Conservation (phyloP, 2,888 invertebrate genomes). For the Helicoverpa assulta region DNA sequence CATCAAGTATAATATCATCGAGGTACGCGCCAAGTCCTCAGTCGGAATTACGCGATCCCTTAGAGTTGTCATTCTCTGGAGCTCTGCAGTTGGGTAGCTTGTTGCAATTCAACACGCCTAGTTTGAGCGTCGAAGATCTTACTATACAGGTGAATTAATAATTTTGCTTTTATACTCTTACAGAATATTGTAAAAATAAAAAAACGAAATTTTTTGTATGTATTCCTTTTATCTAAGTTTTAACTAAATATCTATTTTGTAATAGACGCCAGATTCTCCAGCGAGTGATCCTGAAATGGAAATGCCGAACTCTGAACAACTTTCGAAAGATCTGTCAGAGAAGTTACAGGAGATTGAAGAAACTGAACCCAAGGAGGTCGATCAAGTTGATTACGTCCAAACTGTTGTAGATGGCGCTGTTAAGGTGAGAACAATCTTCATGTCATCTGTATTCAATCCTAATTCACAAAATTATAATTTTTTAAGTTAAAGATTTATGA, state of each 20-base stretch:
- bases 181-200: no score
- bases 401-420: slow-evolving; percentile 64
- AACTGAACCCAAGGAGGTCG: slow-evolving; percentile 69
- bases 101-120: slow-evolving; percentile 79
- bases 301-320: slow-evolving; percentile 73
- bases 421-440: no score
- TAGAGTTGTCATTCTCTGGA: slow-evolving; percentile 82
- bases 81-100: slow-evolving; percentile 82
- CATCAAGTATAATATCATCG: slow-evolving; percentile 78
- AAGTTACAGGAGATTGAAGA: slow-evolving; percentile 81
- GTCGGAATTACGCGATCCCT: slow-evolving; percentile 72
- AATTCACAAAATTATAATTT: no score
- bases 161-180: background rate
- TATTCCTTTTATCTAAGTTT: no score
- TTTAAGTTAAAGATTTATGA: no score
- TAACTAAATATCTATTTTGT: background rate
- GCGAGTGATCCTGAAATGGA: slow-evolving; percentile 78
- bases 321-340: slow-evolving; percentile 78
- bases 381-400: slow-evolving; percentile 63
- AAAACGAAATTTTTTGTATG: no score
- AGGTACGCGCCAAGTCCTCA: slow-evolving; percentile 74
- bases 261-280: slow-evolving; percentile 83
- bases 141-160: slow-evolving; percentile 75
- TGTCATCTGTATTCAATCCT: no score
- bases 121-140: slow-evolving; percentile 84